Percentiles rank a stretch among this genome's conserved stretches.
phyloP scores from a whole-genome alignment of 2,888 invertebrate species.

The Eupithecia dodoneata region DNA sequence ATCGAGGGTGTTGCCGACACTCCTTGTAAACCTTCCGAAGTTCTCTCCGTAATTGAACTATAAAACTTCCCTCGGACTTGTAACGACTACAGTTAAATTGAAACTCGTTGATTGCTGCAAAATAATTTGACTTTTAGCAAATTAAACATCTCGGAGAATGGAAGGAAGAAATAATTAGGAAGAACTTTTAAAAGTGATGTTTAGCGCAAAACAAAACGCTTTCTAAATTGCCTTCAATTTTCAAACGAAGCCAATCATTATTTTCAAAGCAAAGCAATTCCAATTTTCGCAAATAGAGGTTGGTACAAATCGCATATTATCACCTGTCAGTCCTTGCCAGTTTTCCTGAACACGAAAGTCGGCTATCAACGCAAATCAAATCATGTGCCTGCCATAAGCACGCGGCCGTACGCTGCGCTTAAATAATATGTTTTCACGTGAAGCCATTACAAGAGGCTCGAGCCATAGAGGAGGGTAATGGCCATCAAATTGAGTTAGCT shows the following conservation, averaged over 20 bases:
- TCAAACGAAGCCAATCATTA: not conserved
- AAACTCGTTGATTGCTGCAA: slow-evolving; percentile 39
- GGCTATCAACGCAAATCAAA: slow-evolving; percentile 7
- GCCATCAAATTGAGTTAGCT: not conserved
- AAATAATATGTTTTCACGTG: not conserved
- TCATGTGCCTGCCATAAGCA: slow-evolving; percentile 1
- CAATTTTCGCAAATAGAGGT: not conserved
- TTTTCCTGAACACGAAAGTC: slow-evolving; percentile 5
- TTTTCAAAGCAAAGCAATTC: not conserved
- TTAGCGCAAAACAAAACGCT: not conserved
- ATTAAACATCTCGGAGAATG: slow-evolving; percentile 15
- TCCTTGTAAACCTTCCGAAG: slow-evolving; percentile 34
- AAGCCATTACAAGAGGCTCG: not conserved
- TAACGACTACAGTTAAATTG: slow-evolving; percentile 41
- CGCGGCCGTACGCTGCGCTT: not conserved
- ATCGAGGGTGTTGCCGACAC: slow-evolving; percentile 25
- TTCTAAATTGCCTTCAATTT: not conserved
- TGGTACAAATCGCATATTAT: slow-evolving; percentile 6
- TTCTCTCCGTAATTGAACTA: slow-evolving; percentile 43
- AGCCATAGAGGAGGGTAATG: not conserved
- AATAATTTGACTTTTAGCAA: slow-evolving; percentile 35
- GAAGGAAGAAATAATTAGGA: not conserved
- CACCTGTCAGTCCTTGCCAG: not conserved
- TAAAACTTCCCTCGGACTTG: slow-evolving; percentile 42
- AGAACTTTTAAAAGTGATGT: not conserved